Evolutionary conservation across 2,113 vertebrate species (phyloP), one percentile per base, ranked within the genome.

Genomic region (Fregetta grallaria): DNA sequence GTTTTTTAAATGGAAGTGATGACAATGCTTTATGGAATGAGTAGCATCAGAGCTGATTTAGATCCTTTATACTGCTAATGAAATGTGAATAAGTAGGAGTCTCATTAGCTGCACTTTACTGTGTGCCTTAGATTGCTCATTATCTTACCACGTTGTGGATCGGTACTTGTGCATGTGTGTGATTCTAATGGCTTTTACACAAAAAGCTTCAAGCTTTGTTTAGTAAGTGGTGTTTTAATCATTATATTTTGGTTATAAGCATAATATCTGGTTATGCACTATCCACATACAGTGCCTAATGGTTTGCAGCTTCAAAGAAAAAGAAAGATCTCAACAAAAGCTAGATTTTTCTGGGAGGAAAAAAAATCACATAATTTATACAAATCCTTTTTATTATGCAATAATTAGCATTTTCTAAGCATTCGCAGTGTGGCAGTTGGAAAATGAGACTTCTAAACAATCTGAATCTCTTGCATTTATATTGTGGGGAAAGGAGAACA

Each of bases 81-180:
- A 96, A 92, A 96, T 73, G 92, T 96, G 95, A 97, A 92, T 95
- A 97, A 97, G 96, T 95, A 97, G 97, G 96, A 96, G 96, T 96
- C 96, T 96, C 92, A 96, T 97, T 97, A 97, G 94, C 95, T 96
- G 89, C 88, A 77, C 84, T 97, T 97, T 52, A 90, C 70, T 83
- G 36, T 92, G 67, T 93, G 84, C 93, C 77, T 97, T 94, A 85
- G 52, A 96, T 96, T 92, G 93, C 86, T 96, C 92, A 94, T 98
- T 97, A 96, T 94, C 78, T 75, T 66, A 82, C 76, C 76, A 90
- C 4, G 6, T 52, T 87, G 74, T 92, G 90, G 92, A 95, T 80
- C 12, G 47, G 59, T 65, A 74, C 75, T 97, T 96, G 75, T 82
- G 75, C 81, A 91, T 94, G 65, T 81, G 58, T 92, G 89, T 82